Evolutionary conservation across 2,888 invertebrate genomes (phyloP).

Genomic region (Darwinula stevensoni): DNA sequence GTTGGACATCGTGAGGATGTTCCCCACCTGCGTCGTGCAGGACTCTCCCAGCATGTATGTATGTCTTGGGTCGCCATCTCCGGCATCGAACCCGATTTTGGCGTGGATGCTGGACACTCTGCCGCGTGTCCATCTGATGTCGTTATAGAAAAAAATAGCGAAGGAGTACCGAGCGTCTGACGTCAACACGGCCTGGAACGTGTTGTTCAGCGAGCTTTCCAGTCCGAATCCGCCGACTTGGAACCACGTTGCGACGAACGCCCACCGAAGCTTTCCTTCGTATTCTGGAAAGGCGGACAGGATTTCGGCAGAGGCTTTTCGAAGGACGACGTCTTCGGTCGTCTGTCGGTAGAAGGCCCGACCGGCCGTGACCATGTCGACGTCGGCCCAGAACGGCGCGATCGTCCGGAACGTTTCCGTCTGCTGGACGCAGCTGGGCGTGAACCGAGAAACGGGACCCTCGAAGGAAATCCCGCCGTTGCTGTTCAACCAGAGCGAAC

Average conservation of each 20-base stretch:
- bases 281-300: background rate
- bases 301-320: background rate
- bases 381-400: background rate
- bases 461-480: background rate
- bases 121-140: too few species aligned
- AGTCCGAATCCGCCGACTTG: background rate
- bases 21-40: too few species aligned
- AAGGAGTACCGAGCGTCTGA: too few species aligned
- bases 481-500: background rate
- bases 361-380: background rate
- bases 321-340: background rate
- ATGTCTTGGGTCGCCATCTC: too few species aligned
- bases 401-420: too few species aligned
- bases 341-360: background rate
- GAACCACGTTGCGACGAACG: background rate
- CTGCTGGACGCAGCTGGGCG: background rate
- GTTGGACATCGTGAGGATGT: too few species aligned
- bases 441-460: background rate
- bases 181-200: too few species aligned
- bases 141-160: too few species aligned
- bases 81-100: too few species aligned
- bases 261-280: background rate
- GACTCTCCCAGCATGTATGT: too few species aligned
- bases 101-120: too few species aligned
- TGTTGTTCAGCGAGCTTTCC: background rate